Percentiles rank a stretch among this genome's conserved stretches.
Conservation (phyloP, 2,888 invertebrate species). For the Eristalis pertinax region DNA sequence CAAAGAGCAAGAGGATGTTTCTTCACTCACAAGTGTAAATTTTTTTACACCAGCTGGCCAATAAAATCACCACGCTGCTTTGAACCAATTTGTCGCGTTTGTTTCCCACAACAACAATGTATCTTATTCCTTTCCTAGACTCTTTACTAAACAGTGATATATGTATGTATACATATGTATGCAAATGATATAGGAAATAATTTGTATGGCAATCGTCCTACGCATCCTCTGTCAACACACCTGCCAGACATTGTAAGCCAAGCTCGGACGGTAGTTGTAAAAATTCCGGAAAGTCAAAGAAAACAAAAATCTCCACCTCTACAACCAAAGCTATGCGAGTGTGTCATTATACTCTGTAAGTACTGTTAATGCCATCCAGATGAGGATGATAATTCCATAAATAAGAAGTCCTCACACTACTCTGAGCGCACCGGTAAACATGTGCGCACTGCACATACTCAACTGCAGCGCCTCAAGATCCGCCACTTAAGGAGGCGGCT, state of each 20-base stretch:
- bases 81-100: no score
- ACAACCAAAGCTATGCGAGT: constrained; percentile 43
- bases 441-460: constrained; percentile 16
- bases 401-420: constrained; percentile 67
- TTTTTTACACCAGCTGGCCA: no score
- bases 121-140: not conserved
- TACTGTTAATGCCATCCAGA: constrained; percentile 72
- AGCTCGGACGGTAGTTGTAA: constrained; percentile 58
- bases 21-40: no score
- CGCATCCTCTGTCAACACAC: constrained; percentile 63
- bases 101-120: no score
- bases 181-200: constrained; percentile 49
- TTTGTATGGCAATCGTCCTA: constrained; percentile 47
- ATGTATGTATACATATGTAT: not conserved
- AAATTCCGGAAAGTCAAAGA: constrained; percentile 13
- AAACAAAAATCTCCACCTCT: constrained; percentile 17
- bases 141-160: not conserved
- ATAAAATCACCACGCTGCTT: no score
- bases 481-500: constrained; percentile 71
- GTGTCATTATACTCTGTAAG: constrained; percentile 70
- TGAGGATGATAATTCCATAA: constrained; percentile 72
- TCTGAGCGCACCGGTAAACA: constrained; percentile 39
- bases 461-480: constrained; percentile 54
- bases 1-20: no score
- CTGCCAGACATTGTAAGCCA: constrained; percentile 53